These are phyloP conservation scores for Cephonodes hylas DNA, from an alignment of 2,888 invertebrate genomes.

Conservation along the genomic window DNA sequence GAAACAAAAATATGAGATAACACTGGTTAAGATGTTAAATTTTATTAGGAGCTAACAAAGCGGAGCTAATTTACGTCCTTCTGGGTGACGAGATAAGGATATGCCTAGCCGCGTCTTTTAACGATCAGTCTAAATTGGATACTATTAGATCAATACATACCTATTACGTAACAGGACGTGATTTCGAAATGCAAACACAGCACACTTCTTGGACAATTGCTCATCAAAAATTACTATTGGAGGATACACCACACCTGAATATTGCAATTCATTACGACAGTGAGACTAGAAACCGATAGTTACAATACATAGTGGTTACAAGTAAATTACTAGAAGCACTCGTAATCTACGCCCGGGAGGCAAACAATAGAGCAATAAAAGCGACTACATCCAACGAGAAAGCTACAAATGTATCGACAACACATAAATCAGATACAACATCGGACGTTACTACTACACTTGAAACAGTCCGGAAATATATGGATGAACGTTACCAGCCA, in stretches of 20 bases:
- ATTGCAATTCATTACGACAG: constrained; percentile 56
- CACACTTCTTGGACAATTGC: constrained; percentile 34
- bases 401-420: constrained; percentile 69
- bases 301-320: constrained; percentile 58
- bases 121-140: constrained; percentile 13
- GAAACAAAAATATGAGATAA: constrained; percentile 77
- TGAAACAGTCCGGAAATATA: constrained; percentile 44
- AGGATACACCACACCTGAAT: constrained; percentile 42
- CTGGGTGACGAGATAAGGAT: constrained; percentile 44
- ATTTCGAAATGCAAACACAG: not conserved
- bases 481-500: constrained; percentile 42
- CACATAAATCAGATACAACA: constrained; percentile 69
- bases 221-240: constrained; percentile 40
- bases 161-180: not conserved
- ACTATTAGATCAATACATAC: not conserved
- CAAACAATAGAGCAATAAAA: constrained; percentile 78
- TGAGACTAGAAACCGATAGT: constrained; percentile 50
- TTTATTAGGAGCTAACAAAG: constrained; percentile 76
- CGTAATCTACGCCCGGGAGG: constrained; percentile 56
- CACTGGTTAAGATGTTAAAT: constrained; percentile 72
- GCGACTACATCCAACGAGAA: constrained; percentile 61
- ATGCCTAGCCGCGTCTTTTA: constrained; percentile 14
- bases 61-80: constrained; percentile 72
- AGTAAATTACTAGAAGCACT: constrained; percentile 62
- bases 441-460: constrained; percentile 46